A percentile compares a stretch with the other conserved stretches of the same genome.
Conservation (phyloP, 2,888 invertebrate species). For the Epirrhoe tristata region DNA sequence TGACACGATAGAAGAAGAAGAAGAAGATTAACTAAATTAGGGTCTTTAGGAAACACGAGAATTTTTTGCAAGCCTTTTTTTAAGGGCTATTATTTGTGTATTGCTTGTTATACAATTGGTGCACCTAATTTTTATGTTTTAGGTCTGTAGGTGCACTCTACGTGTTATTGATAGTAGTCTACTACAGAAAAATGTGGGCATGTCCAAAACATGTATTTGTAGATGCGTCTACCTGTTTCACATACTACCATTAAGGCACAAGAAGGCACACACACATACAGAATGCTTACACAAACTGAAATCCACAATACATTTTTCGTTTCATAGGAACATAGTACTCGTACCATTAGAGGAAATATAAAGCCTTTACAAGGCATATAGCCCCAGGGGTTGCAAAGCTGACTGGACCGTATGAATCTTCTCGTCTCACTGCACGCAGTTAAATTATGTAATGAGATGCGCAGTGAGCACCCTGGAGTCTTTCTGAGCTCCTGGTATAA, state of each 20-base stretch:
- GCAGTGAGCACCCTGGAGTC: slow-evolving; percentile 5
- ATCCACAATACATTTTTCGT: neutral
- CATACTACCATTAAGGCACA: no score
- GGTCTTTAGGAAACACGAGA: neutral
- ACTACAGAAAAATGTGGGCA: no score
- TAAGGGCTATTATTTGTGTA: neutral
- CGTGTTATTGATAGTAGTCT: no score
- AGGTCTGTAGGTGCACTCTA: no score
- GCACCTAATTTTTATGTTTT: neutral
- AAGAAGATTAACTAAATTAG: neutral
- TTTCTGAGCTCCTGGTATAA: neutral
- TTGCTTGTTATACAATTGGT: neutral
- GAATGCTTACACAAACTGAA: no score
- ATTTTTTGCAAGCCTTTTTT: neutral
- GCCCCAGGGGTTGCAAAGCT: slow-evolving; percentile 14
- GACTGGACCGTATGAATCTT: slow-evolving; percentile 34
- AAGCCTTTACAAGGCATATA: slow-evolving; percentile 20
- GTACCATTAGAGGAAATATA: neutral
- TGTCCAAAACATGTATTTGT: no score
- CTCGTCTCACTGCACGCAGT: slow-evolving; percentile 45
- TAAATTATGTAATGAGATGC: slow-evolving; percentile 42
- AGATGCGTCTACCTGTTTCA: no score
- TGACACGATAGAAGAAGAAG: no score
- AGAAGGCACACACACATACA: no score
- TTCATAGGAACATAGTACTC: neutral